phyloP scores from a whole-genome alignment of 2,797 vertebrate genomes.

The Sebastes paucispinis region DNA sequence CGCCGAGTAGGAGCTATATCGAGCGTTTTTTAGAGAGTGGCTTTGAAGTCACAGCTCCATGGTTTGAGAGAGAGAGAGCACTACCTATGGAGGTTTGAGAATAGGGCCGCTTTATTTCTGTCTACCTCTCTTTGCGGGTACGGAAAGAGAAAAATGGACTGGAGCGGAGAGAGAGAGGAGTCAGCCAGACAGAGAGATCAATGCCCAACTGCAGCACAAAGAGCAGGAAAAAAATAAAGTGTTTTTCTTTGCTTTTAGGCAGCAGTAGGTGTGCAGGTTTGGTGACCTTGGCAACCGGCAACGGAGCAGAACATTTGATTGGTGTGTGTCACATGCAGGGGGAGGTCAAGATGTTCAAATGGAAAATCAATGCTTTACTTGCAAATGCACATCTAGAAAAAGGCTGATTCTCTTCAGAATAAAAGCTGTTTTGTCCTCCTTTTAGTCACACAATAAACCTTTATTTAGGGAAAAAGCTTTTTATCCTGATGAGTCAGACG shows the following conservation, averaged over 20 bases:
- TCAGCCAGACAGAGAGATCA: constrained; percentile 54
- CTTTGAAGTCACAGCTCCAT: constrained; percentile 49
- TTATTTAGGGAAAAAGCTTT: constrained; percentile 10
- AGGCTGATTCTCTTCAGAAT: background rate
- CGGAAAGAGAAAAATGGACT: constrained; percentile 24
- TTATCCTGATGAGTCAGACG: constrained; percentile 17
- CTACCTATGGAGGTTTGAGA: constrained; percentile 60
- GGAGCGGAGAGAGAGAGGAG: constrained; percentile 37
- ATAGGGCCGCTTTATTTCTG: constrained; percentile 56
- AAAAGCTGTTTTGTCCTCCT: background rate
- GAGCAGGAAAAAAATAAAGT: constrained; percentile 34
- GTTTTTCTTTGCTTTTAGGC: constrained; percentile 54
- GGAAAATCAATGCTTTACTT: constrained; percentile 1
- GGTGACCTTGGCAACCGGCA: constrained; percentile 61
- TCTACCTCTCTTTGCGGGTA: constrained; percentile 33
- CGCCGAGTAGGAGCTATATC: constrained; percentile 12
- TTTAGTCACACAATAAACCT: background rate
- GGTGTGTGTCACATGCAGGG: background rate
- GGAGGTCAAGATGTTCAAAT: constrained; percentile 27
- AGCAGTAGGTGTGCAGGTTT: constrained; percentile 25
- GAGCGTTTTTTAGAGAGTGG: constrained; percentile 24
- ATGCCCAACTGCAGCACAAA: constrained; percentile 52
- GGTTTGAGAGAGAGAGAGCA: constrained; percentile 16
- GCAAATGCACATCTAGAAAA: background rate
- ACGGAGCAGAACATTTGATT: constrained; percentile 43